Base-by-base conservation (phyloP, 2,797 vertebrate species). In the Sebastes minor region DNA sequence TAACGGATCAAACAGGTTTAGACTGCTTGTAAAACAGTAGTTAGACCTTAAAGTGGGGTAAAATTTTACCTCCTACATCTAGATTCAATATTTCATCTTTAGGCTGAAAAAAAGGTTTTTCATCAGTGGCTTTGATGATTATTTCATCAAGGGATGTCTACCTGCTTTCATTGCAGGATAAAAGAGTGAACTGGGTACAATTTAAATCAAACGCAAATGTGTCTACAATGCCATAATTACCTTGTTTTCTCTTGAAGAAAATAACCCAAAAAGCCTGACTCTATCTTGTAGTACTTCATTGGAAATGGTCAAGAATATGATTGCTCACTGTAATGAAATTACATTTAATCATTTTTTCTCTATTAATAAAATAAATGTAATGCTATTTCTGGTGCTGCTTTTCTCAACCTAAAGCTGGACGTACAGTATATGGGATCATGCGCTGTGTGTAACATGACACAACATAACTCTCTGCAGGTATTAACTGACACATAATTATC, bases 251-350 rank as follows among this genome's bases (percentile, higher is more conserved):
- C 35, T 13, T 11, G 28, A 35, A 71, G 30, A 81, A 78, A 81
- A 83, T 74, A 53, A 60, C 2, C 12, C n/a, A 18, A 25, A 74
- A 62, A 13, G 22, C 59, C 35, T 13, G 52, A 18, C 18, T 14
- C 33, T 59, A 2, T 72, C 30, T 70, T 66, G 22, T 18, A 12
- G 35, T 33, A 25, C 33, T 18, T 72, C 74, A 70, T 72, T 78
- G 35, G 59, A 81, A 73, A 61, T 76, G n/a, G 64, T 73, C 64
- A 68, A 70, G 23, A n/a, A 69, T 76, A 18, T 30, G 35, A 80
- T 46, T 73, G 55, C 64, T 55, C 22, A 6, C 27, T 78, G 16
- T 55, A 64, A 68, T 75, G 13, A 71, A 63, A 20, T 60, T 38
- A 61, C 59, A 74, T 69, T 56, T 53, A 62, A 53, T 10, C 0